These are phyloP conservation scores for Malachius bipustulatus DNA, from an alignment of 2,888 invertebrate genomes.

Conservation along the genomic window DNA sequence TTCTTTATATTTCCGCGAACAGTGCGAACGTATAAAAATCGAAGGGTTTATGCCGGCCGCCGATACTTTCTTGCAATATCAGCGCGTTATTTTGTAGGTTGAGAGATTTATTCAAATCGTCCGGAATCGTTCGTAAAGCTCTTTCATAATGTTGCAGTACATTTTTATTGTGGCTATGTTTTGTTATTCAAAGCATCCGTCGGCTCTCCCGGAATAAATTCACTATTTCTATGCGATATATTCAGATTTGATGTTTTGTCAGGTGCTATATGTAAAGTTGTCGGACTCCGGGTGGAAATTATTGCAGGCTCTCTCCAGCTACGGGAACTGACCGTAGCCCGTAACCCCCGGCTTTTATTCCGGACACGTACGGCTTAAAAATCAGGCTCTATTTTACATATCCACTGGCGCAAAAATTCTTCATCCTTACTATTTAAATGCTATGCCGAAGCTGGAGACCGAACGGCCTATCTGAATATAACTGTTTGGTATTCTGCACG, in stretches of 20 bases:
- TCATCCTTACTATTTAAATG: slow-evolving; percentile 25
- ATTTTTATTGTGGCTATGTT: slow-evolving; percentile 28
- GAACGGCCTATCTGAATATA: slow-evolving; percentile 24
- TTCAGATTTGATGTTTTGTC: slow-evolving; percentile 20
- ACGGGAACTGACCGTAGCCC: slow-evolving; percentile 6
- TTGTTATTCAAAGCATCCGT: slow-evolving; percentile 28
- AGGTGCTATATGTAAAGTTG: slow-evolving; percentile 16
- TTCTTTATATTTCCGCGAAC: too few species aligned
- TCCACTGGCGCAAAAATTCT: slow-evolving; percentile 22
- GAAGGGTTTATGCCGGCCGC: too few species aligned
- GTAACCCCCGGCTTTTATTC: slow-evolving; percentile 15
- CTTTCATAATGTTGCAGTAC: slow-evolving; percentile 20
- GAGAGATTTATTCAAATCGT: too few species aligned
- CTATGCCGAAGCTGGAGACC: slow-evolving; percentile 18
- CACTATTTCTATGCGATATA: slow-evolving; percentile 20
- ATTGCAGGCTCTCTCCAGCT: too few species aligned
- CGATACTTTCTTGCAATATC: too few species aligned
- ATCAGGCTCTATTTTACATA: slow-evolving; percentile 28
- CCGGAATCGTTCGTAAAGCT: neutral
- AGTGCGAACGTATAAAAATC: too few species aligned
- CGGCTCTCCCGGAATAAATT: slow-evolving; percentile 24
- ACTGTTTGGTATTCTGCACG: slow-evolving; percentile 14
- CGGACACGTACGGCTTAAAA: slow-evolving; percentile 23
- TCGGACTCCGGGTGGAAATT: too few species aligned
- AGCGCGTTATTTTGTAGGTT: too few species aligned